Conservation (phyloP, 2,113 vertebrate genomes). For the Dissostichus mawsoni region DNA sequence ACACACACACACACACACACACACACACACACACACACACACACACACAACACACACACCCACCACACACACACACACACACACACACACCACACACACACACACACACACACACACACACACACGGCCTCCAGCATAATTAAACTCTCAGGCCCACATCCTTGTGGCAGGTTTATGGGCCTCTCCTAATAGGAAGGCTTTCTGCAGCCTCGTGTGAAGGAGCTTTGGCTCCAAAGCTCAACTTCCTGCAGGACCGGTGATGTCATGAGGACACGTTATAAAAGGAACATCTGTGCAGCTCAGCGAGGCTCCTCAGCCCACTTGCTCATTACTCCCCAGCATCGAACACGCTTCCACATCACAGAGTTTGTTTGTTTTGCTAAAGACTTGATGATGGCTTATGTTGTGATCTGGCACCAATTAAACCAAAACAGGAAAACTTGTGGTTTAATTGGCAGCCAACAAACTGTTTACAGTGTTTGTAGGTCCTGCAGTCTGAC, state of each 20-base stretch:
- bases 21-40: no score
- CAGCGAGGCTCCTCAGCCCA: conserved; percentile 23
- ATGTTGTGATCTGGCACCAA: conserved; percentile 7
- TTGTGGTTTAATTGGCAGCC: neutral
- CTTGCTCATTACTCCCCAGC: conserved; percentile 19
- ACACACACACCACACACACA: no score
- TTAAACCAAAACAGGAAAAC: conserved; percentile 7
- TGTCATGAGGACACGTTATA: conserved; percentile 45
- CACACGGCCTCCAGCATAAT: conserved; percentile 23
- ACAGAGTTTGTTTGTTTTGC: conserved; percentile 17
- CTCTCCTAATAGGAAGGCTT: conserved; percentile 40
- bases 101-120: conserved; percentile 17
- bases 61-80: no score
- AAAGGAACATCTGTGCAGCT: conserved; percentile 67
- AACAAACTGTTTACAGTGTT: neutral
- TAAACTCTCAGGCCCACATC: conserved; percentile 43
- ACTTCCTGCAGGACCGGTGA: conserved; percentile 54
- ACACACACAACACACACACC: no score
- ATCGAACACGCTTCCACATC: conserved; percentile 14
- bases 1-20: no score
- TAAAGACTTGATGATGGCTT: conserved; percentile 15
- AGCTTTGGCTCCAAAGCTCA: conserved; percentile 23
- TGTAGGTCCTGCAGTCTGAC: neutral
- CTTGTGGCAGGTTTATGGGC: conserved; percentile 51
- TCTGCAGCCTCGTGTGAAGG: conserved; percentile 54